These are phyloP conservation scores for Actinernus sp. DNA, from an alignment of 92 coral and sea anemone genomes.

Conservation along the genomic window DNA sequence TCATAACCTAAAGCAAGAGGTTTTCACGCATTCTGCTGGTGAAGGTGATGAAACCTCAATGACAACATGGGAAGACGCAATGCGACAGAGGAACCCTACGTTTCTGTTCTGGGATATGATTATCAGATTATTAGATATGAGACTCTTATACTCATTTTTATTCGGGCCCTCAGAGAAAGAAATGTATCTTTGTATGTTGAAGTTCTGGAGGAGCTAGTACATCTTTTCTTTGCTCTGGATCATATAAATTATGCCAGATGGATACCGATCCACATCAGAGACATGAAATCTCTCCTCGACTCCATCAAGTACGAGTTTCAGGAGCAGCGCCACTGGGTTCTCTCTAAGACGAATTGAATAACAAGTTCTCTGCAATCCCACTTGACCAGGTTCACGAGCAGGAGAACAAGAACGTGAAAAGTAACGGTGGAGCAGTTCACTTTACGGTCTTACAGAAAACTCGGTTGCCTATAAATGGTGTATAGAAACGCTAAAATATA, in stretches of 20 bases:
- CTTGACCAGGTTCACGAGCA: constrained; percentile 22
- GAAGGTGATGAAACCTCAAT: not conserved
- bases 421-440: constrained; percentile 9
- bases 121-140: constrained; percentile 4
- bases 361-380: constrained; percentile 18
- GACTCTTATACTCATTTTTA: constrained; percentile 8
- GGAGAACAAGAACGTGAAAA: constrained; percentile 10
- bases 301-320: constrained; percentile 4
- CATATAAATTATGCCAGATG: too few relatives aligned
- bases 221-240: too few relatives aligned
- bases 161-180: constrained; percentile 1
- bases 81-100: too few relatives aligned
- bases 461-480: too few relatives aligned
- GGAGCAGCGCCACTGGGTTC: constrained; percentile 21
- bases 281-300: constrained; percentile 8
- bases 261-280: too few relatives aligned
- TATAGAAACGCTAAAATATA: too few relatives aligned
- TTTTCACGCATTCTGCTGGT: not conserved
- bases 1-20: constrained; percentile 1
- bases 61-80: too few relatives aligned
- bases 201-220: too few relatives aligned
- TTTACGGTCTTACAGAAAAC: not conserved
- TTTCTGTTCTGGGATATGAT: too few relatives aligned
- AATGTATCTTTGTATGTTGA: too few relatives aligned
- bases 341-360: constrained; percentile 9